Percentiles rank a stretch among this genome's conserved stretches.
phyloP scores from a whole-genome alignment of 2,113 vertebrate genomes.

The Notechis scutatus region DNA sequence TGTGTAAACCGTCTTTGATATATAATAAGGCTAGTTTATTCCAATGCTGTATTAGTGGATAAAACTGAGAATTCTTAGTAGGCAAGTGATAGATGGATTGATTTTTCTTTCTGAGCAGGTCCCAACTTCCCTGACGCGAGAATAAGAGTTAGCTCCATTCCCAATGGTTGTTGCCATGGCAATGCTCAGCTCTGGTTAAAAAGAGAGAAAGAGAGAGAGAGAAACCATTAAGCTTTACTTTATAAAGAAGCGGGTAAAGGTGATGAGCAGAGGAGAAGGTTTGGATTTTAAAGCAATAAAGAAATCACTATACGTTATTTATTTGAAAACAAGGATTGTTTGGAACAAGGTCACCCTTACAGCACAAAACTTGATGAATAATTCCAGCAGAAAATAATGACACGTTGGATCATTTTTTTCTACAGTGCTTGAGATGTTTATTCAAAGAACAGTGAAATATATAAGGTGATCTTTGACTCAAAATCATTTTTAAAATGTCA shows the following conservation, averaged over 20 bases:
- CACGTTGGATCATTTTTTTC: neutral
- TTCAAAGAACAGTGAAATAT: neutral
- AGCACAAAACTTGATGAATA: conserved; percentile 2
- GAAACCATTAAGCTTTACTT: neutral
- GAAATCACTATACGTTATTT: neutral
- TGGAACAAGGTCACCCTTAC: neutral
- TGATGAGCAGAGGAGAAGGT: neutral
- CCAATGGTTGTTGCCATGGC: conserved; percentile 27
- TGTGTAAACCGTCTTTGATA: neutral
- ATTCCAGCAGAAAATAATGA: neutral
- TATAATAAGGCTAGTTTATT: neutral
- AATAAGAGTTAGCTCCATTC: conserved; percentile 13
- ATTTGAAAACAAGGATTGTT: conserved; percentile 1
- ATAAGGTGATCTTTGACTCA: conserved; percentile 37
- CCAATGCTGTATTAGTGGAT: neutral
- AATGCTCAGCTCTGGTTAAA: neutral
- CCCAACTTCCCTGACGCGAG: neutral
- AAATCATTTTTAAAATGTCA: conserved; percentile 15
- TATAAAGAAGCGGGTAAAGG: conserved; percentile 5
- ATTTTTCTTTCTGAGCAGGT: conserved; percentile 5
- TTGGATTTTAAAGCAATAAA: neutral
- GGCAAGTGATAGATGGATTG: neutral
- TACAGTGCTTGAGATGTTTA: neutral
- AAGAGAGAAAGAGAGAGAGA: too few relatives aligned
- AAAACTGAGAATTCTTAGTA: neutral